phyloP scores from a whole-genome alignment of 2,113 vertebrate species.

The Pachycephala philippinensis region DNA sequence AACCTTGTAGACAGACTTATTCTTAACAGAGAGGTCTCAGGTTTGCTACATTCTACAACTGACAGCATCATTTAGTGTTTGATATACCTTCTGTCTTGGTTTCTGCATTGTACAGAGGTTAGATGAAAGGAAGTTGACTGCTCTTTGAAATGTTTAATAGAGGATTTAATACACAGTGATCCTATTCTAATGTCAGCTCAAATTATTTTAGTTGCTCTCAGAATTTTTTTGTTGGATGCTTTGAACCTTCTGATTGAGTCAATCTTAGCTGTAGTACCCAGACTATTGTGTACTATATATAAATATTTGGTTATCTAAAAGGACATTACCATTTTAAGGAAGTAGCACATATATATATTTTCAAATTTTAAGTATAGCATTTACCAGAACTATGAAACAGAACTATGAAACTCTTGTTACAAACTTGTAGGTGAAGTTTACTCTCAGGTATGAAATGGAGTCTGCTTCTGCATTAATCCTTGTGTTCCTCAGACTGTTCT shows the following conservation, averaged over 20 bases:
- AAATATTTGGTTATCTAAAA: background rate
- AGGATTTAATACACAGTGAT: background rate
- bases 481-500: background rate
- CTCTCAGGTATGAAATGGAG: background rate
- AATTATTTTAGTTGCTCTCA: background rate
- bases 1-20: background rate
- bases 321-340: background rate
- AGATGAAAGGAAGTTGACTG: background rate
- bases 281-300: background rate
- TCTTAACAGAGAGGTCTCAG: background rate
- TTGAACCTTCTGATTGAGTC: background rate
- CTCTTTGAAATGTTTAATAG: background rate
- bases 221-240: background rate
- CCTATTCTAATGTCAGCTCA: background rate
- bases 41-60: background rate
- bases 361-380: background rate
- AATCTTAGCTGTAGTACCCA: background rate
- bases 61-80: background rate
- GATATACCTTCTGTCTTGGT: background rate
- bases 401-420: background rate
- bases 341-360: background rate
- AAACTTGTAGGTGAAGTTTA: background rate
- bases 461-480: background rate
- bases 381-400: background rate
- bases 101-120: background rate